Percentiles rank a stretch among this genome's conserved stretches.
These are phyloP conservation scores for Mormyrus iriodes DNA, from an alignment of 2,113 vertebrate genomes.

Conservation along the genomic window DNA sequence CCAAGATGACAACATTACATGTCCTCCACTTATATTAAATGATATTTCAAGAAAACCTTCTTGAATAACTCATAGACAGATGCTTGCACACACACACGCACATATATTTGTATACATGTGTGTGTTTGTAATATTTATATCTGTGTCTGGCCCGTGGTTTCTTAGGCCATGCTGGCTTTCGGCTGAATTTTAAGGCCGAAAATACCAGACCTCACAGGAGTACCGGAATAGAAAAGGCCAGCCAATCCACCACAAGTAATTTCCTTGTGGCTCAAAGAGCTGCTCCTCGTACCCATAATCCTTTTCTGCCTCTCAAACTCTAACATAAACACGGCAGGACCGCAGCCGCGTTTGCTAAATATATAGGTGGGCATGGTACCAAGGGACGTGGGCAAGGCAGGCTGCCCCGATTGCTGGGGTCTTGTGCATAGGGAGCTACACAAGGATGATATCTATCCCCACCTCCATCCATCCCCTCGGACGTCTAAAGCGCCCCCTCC, in stretches of 20 bases:
- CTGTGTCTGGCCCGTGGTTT: slow-evolving; percentile 25
- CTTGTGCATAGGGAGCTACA: neutral
- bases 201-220: slow-evolving; percentile 48
- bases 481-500: too few species aligned
- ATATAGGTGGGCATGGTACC: neutral
- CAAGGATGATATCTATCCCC: neutral
- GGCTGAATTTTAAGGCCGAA: slow-evolving; percentile 37
- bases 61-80: slow-evolving; percentile 10
- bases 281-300: slow-evolving; percentile 21
- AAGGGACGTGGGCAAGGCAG: neutral
- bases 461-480: neutral
- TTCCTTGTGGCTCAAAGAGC: slow-evolving; percentile 33
- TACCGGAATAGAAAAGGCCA: slow-evolving; percentile 36
- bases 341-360: slow-evolving; percentile 8
- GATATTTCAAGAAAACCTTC: neutral
- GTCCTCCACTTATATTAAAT: slow-evolving; percentile 32
- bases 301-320: slow-evolving; percentile 31
- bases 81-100: slow-evolving; percentile 6
- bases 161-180: slow-evolving; percentile 36
- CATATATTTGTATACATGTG: slow-evolving; percentile 15
- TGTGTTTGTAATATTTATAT: slow-evolving; percentile 2
- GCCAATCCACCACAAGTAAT: slow-evolving; percentile 36
- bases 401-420: neutral
- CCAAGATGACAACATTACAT: slow-evolving; percentile 45
- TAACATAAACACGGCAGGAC: slow-evolving; percentile 23